A percentile compares a stretch with the other conserved stretches of the same genome.
Evolutionary conservation across 2,113 vertebrate species (phyloP).

Genomic region (Clarias batrachus): DNA sequence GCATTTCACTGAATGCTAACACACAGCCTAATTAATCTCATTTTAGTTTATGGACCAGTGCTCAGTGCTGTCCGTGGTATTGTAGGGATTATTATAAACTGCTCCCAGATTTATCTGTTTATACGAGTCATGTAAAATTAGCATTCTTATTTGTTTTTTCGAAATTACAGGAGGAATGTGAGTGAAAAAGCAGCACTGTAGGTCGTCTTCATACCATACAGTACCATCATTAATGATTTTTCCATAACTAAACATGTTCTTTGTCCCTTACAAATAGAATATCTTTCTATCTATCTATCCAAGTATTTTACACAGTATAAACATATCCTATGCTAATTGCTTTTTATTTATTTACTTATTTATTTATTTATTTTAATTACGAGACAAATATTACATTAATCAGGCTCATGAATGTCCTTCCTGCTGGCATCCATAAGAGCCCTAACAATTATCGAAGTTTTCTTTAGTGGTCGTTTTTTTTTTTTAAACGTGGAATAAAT

Average conservation of each 20-base stretch:
- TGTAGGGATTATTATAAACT: background rate
- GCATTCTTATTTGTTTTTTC: background rate
- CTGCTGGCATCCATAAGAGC: background rate
- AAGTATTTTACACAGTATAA: background rate
- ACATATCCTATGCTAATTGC: background rate
- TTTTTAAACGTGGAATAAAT: background rate
- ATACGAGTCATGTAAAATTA: background rate
- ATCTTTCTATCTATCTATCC: too few species aligned
- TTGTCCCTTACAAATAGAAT: background rate
- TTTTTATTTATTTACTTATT: background rate
- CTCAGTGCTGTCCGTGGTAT: background rate
- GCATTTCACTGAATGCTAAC: background rate
- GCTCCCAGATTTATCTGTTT: background rate
- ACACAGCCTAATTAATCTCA: constrained; percentile 4
- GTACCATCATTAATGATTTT: background rate
- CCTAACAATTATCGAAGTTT: background rate
- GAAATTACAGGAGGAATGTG: background rate
- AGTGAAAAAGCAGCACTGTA: background rate
- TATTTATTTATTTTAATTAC: background rate
- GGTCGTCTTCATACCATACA: background rate
- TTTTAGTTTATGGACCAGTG: background rate
- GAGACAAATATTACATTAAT: constrained; percentile 25
- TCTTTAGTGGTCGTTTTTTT: background rate
- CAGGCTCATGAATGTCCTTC: constrained; percentile 17
- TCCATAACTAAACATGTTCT: background rate